Conservation (phyloP, 23 tunicate species). For the Halocynthia aurantium region DNA sequence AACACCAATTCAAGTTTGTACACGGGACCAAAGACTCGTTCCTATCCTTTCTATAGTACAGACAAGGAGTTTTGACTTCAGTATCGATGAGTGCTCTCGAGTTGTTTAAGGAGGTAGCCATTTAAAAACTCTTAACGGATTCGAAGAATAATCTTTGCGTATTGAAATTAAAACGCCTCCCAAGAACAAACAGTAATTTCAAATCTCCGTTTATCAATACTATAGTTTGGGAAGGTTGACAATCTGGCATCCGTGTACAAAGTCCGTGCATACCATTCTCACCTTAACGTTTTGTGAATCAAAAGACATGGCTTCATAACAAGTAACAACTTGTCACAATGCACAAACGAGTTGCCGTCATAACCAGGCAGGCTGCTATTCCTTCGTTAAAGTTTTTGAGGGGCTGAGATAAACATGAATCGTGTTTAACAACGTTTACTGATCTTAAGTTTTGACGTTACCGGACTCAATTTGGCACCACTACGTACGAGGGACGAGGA, state of each 20-base stretch:
- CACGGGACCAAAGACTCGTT: slow-evolving; percentile 9
- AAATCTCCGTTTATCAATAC: too few relatives aligned
- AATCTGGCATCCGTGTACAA: slow-evolving; percentile 11
- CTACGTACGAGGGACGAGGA: too few relatives aligned
- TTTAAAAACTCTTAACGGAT: neutral
- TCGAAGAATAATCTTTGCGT: neutral
- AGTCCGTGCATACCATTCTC: neutral
- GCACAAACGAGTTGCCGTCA: slow-evolving; percentile 7
- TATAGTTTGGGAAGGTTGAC: neutral
- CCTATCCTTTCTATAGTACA: neutral
- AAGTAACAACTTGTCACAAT: slow-evolving; percentile 6
- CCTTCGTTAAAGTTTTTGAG: neutral
- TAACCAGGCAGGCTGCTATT: slow-evolving; percentile 11
- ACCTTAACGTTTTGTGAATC: slow-evolving; percentile 6
- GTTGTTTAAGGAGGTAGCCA: neutral
- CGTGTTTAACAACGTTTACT: neutral
- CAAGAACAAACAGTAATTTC: too few relatives aligned
- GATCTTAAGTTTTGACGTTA: too few relatives aligned
- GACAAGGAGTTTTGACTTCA: neutral
- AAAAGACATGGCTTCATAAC: slow-evolving; percentile 4
- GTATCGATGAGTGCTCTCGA: neutral
- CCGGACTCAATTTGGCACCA: too few relatives aligned
- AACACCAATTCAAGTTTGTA: neutral
- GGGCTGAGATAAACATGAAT: slow-evolving; percentile 4
- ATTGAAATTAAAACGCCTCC: too few relatives aligned